Base-by-base conservation (phyloP, 2,113 vertebrate genomes). In the Tamias sibiricus region DNA sequence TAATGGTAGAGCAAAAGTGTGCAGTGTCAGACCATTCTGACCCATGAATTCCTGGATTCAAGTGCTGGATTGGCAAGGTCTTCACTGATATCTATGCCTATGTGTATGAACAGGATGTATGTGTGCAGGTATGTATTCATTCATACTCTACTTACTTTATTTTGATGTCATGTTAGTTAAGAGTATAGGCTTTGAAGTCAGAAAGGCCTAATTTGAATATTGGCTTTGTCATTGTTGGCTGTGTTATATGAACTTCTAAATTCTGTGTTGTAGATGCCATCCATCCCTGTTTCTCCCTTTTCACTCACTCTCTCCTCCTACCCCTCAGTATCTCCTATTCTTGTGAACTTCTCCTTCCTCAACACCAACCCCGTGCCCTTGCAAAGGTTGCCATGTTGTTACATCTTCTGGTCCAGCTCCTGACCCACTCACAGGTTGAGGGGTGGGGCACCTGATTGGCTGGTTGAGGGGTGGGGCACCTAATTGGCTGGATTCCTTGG, bases 391-490 rank as follows among this genome's bases (percentile, higher is more conserved):
- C 28, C 40, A 24, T 13, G 11, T 20, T 22, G 20, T 5, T 44
- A 6, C 4, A 32, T 54, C n/a, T 68, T 2, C 37, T 26, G 17
- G 32, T 30, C 19, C 3, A 72, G 75, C 30, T 2, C 1, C 35
- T n/a, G 35, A 44, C 35, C 64, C 14, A 74, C 64, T n/a, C 26
- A 68, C 2, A 68, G 35, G 8, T 17, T 64, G n/a, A 92, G 17
- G 26, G 0, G 0, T n/a, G 8, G 37, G 32, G 22, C 28, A 66
- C 26, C 32, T 42, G 57, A 49, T 28, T 30, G 10, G 1, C 14
- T 75, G 26, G 44, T 13, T 72, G 6, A 20, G 17, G 26, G 0
- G 0, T n/a, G 8, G 37, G 32, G 22, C 28, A 66, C 26, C 32
- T 42, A 49, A 49, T 28, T 30, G 10, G 1, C 14, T 75, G 26